These are phyloP conservation scores for Tiliqua scincoides DNA, from an alignment of 2,113 vertebrate genomes.

Conservation along the genomic window DNA sequence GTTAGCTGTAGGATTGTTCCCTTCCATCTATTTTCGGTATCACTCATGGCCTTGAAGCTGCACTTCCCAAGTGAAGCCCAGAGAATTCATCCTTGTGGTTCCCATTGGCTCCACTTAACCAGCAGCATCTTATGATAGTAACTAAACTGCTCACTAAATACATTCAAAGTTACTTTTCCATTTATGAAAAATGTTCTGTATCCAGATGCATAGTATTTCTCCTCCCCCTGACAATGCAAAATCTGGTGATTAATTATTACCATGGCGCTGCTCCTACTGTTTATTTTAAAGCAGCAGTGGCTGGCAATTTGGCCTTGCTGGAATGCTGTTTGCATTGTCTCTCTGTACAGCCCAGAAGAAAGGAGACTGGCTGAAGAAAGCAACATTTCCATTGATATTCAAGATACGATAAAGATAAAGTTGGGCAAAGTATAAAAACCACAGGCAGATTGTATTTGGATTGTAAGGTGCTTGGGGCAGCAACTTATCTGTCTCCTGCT, in stretches of 20 bases:
- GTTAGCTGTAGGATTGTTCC: neutral
- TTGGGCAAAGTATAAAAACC: neutral
- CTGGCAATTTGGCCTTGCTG: constrained; percentile 27
- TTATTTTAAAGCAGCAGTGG: constrained; percentile 46
- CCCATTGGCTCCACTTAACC: neutral
- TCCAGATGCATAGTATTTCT: constrained; percentile 1
- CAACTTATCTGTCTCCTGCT: neutral
- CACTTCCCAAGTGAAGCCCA: neutral
- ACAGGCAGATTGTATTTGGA: neutral
- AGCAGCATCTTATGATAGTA: neutral
- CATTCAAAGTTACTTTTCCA: constrained; percentile 1
- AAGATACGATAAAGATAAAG: neutral
- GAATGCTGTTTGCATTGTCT: constrained; percentile 14
- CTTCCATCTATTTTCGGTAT: constrained; percentile 16
- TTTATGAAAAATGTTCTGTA: neutral
- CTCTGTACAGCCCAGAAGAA: neutral
- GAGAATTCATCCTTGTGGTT: neutral
- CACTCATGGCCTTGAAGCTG: neutral
- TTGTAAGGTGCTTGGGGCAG: neutral
- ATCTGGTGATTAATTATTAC: constrained; percentile 20
- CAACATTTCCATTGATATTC: constrained; percentile 8
- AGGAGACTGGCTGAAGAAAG: neutral
- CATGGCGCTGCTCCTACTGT: constrained; percentile 39
- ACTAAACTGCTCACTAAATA: constrained; percentile 3
- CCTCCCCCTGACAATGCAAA: neutral